These are phyloP conservation scores for Harlomillsia oculata DNA, from an alignment of 1,140 invertebrate genomes.

Conservation along the genomic window DNA sequence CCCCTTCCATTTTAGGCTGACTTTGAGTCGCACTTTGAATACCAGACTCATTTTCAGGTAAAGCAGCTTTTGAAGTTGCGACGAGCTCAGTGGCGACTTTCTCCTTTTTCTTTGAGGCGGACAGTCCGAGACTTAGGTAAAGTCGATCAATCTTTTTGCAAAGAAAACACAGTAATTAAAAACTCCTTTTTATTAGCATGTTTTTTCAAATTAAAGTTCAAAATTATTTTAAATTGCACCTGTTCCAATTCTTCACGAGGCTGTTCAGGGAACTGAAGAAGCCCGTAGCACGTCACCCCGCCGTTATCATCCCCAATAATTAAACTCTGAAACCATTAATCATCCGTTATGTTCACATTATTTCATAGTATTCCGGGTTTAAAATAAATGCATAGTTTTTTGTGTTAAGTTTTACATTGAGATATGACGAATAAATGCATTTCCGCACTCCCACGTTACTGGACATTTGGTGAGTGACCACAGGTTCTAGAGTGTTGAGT, in stretches of 20 bases:
- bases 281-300: constrained; percentile 17
- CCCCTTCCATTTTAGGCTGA: too few species aligned
- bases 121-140: too few species aligned
- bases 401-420: constrained; percentile 8
- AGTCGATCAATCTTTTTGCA: too few species aligned
- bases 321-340: constrained; percentile 16
- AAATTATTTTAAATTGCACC: constrained; percentile 15
- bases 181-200: too few species aligned
- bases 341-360: background rate
- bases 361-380: background rate
- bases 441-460: constrained; percentile 14
- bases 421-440: constrained; percentile 12
- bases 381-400: background rate
- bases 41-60: too few species aligned
- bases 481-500: constrained; percentile 33
- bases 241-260: constrained; percentile 13
- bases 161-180: too few species aligned
- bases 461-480: constrained; percentile 19
- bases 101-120: too few species aligned
- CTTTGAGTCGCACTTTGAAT: too few species aligned
- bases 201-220: too few species aligned
- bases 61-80: too few species aligned
- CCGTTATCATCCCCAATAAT: constrained; percentile 30
- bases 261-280: constrained; percentile 27
- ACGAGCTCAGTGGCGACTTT: too few species aligned